Base-by-base conservation (phyloP, 2,797 vertebrate genomes). In the Danio jaintianensis region DNA sequence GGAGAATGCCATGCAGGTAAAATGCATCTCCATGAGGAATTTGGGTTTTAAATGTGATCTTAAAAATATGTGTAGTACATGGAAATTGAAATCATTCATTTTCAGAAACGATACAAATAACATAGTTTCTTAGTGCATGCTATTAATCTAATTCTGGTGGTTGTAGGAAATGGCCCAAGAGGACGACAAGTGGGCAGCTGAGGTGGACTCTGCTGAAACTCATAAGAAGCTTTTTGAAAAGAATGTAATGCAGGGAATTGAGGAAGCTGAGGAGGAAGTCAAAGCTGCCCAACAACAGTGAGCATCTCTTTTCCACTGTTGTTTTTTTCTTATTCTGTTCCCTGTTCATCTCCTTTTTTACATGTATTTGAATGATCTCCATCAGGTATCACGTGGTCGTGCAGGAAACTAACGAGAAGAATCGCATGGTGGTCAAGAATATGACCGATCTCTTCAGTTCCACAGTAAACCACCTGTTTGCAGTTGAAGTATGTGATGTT, bases 361-460 rank as follows among this genome's bases (percentile, higher is more conserved):
- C 29, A 4, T 36, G 7, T 6, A 11, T 56, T 7, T 52, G 5
- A 36, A 18, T 43, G 48, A 66, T 22, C 20, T 79, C 58, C 62
- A 12, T 66, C 59, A 95, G 94, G 89, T 94, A 94, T 84, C 92
- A 94, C 75, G 85, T 94, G 64, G 93, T 94, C 50, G 86, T 93
- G 81, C 93, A 94, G 87, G 93, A 94, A 86, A 94, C 93, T 45
- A 94, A 90, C 0, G 94, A 95, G 75, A 89, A 94, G 89, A 91
- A 85, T 40, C 84, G 93, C 71, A 92, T 89, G 2, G 91, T 94
- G 0, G 85, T 83, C 42, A 93, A 91, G 81, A 94, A 94, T 88
- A 88, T 94, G 22, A 85, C 88, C 0, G 88, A 88, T 22, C 81
- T 94, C 0, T 90, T 92, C 15, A 85, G 88, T 72, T 89, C 89